A percentile compares a stretch with the other conserved stretches of the same genome.
Conservation (phyloP, 2,797 vertebrate species). For the Kryptolebias ocellatus region DNA sequence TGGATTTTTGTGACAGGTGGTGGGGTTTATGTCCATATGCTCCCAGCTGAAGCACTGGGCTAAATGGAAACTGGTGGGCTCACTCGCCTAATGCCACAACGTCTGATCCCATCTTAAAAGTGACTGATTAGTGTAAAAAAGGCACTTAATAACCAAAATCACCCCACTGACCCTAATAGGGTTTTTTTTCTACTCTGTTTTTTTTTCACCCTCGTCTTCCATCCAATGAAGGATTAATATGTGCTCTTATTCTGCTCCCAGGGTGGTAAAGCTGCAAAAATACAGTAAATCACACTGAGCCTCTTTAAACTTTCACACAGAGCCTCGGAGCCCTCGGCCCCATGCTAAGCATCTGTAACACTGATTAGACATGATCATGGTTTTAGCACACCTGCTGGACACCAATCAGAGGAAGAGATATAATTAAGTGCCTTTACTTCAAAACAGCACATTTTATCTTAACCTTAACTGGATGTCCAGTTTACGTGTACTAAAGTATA, state of each 20-base stretch:
- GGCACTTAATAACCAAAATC: conserved; percentile 73
- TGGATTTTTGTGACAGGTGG: conserved; percentile 74
- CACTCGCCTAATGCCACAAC: conserved; percentile 64
- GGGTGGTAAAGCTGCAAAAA: conserved; percentile 72
- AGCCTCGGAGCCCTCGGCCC: conserved; percentile 35
- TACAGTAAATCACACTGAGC: conserved; percentile 70
- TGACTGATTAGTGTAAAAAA: conserved; percentile 72
- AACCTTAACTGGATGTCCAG: conserved; percentile 1
- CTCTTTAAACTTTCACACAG: conserved; percentile 75
- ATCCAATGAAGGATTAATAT: conserved; percentile 74
- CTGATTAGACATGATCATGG: conserved; percentile 68
- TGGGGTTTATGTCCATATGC: conserved; percentile 65
- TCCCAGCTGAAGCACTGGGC: conserved; percentile 47
- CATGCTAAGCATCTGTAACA: conserved; percentile 51
- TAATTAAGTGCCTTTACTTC: conserved; percentile 9
- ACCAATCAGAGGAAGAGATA: conserved; percentile 41
- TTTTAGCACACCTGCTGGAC: conserved; percentile 60
- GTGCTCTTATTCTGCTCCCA: conserved; percentile 62
- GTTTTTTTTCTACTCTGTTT: conserved; percentile 53
- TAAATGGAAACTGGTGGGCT: conserved; percentile 47
- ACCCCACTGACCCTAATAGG: conserved; percentile 66
- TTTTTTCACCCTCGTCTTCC: conserved; percentile 36
- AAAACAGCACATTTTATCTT: not conserved
- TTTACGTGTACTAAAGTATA: conserved; percentile 1
- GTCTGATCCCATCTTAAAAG: conserved; percentile 79